These are phyloP conservation scores for Pocillopora meandrina DNA, from an alignment of 92 coral and sea anemone species.

Conservation along the genomic window DNA sequence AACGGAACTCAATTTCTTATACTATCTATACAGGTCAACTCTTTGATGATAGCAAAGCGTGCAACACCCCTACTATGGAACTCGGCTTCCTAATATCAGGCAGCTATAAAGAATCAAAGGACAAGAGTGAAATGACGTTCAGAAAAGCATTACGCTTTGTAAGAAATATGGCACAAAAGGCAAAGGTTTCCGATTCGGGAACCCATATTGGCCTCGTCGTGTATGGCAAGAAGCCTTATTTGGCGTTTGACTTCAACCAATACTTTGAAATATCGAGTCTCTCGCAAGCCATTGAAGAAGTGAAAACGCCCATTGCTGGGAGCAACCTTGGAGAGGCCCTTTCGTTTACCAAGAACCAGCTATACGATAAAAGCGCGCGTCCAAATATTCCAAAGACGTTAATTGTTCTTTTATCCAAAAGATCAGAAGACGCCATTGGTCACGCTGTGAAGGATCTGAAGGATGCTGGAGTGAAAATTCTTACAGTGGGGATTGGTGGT, in stretches of 20 bases:
- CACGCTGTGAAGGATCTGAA: conserved; percentile 41
- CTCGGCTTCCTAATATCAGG: conserved; percentile 59
- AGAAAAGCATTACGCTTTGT: conserved; percentile 51
- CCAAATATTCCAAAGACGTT: conserved; percentile 49
- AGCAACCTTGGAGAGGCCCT: conserved; percentile 62
- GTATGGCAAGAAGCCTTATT: conserved; percentile 54
- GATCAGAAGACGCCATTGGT: conserved; percentile 30
- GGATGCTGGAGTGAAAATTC: conserved; percentile 50
- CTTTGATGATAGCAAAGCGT: conserved; percentile 35
- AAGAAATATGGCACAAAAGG: conserved; percentile 36
- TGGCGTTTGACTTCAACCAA: conserved; percentile 69
- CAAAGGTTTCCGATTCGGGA: conserved; percentile 60
- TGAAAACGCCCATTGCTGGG: conserved; percentile 46
- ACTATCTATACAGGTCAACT: conserved; percentile 5
- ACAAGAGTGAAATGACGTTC: conserved; percentile 29
- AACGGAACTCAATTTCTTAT: neutral
- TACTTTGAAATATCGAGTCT: conserved; percentile 35
- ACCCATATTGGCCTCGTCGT: conserved; percentile 74
- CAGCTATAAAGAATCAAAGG: conserved; percentile 10
- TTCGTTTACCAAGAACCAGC: conserved; percentile 46
- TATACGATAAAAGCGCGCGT: conserved; percentile 55
- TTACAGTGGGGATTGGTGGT: conserved; percentile 48
- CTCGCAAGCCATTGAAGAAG: conserved; percentile 46
- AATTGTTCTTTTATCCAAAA: conserved; percentile 41
- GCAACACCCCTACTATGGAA: conserved; percentile 37